Evolutionary conservation across 2,888 invertebrate species (phyloP), one percentile per base, ranked within the genome.

Genomic region (Quadriops clusia): DNA sequence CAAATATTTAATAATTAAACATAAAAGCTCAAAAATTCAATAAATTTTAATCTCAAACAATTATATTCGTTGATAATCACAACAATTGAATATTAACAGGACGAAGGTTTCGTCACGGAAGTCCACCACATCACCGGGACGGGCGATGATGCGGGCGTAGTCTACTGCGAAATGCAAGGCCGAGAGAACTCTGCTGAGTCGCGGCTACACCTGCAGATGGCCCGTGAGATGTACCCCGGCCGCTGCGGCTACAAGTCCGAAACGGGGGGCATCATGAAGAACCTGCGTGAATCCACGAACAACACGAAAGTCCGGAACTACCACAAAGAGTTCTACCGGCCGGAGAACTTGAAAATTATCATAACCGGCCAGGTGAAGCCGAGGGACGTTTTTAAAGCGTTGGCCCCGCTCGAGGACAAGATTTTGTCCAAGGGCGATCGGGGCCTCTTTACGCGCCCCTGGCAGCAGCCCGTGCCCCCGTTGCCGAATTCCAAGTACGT

Each of bases 91-190:
- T n/a, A n/a, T n/a, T n/a, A n/a, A n/a, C 47, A 79, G 79, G 82
- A 89, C 42, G 68, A 82, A 40, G 86, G 75, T 3, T 93, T 77
- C 54, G 64, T 76, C 15, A 93, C 91, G 0, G 93, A 93, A 64
- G 90, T 94, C 1, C 89, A 93, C 58, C 91, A 93, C 55, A 69
- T 93, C 38, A 86, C 83, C 46, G 83, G 78, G 0, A 77, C 83
- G 36, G 93, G 91, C 1, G 78, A 84, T 41, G 81, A 94, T 65
- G 87, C 82, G 7, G 94, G 94, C 10, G 87, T 93, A 8, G 90
- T 93, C n/a, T 93, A 93, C 56, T 87, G 86, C 58, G 93, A 94
- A 65, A 90, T 91, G 84, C 90, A 89, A 60, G 85, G 80, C 0
- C 56, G 73, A 16, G 89, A 89, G 56, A 87, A 85, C 56, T 71